Evolutionary conservation across 1,140 invertebrate species (phyloP).

Genomic region (Coptotermes formosanus): DNA sequence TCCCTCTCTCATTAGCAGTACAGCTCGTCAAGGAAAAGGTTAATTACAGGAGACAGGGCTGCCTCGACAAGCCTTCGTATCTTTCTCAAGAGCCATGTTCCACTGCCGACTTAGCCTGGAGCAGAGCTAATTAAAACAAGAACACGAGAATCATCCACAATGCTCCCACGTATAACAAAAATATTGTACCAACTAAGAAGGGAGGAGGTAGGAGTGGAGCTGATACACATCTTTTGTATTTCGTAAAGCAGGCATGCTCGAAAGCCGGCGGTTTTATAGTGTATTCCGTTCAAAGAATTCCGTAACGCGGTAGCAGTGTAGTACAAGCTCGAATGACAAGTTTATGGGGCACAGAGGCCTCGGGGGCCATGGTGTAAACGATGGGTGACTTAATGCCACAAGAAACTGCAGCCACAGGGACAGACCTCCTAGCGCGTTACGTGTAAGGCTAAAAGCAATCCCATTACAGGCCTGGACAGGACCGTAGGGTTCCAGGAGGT

Average conservation of each 20-base stretch:
- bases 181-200: slow-evolving; percentile 2
- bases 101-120: not conserved
- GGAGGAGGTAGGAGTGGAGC: not conserved
- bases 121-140: slow-evolving; percentile 1
- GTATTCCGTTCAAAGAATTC: no score
- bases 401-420: no score
- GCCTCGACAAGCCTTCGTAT: not conserved
- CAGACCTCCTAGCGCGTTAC: no score
- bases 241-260: not conserved
- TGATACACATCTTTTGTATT: not conserved
- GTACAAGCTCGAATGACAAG: not conserved
- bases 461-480: no score
- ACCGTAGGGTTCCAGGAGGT: no score
- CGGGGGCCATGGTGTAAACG: not conserved
- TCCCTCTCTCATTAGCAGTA: not conserved
- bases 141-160: not conserved
- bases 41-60: not conserved
- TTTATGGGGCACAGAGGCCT: not conserved
- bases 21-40: not conserved
- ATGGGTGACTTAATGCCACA: not conserved
- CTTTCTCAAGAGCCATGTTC: not conserved
- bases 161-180: not conserved
- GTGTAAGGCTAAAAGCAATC: no score
- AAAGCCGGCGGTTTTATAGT: not conserved
- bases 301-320: not conserved